Percentiles rank a stretch among this genome's conserved stretches.
These are phyloP conservation scores for Channallabes apus DNA, from an alignment of 2,797 vertebrate genomes.

Conservation along the genomic window DNA sequence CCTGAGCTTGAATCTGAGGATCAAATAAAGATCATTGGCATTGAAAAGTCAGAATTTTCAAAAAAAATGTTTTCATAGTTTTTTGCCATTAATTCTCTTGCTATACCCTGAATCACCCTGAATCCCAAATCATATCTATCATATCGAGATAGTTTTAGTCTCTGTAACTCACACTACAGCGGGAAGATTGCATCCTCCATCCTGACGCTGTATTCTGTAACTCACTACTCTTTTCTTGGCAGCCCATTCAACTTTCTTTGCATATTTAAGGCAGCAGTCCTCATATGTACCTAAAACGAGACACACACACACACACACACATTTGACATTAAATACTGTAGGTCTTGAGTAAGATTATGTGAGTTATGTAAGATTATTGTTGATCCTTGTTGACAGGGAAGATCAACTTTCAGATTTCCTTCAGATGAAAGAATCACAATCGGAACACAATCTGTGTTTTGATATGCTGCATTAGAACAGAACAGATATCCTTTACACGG, in stretches of 20 bases:
- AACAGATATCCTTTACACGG: neutral
- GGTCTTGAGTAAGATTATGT: neutral
- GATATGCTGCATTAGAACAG: neutral
- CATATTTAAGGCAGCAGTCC: constrained; percentile 75
- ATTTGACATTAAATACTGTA: neutral
- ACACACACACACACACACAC: constrained; percentile 24
- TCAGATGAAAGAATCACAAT: neutral
- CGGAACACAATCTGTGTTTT: neutral
- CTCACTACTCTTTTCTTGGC: constrained; percentile 29
- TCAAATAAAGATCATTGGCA: neutral
- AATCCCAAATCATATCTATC: neutral
- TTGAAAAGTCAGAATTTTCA: neutral
- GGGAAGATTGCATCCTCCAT: constrained; percentile 75
- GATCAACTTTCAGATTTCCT: neutral
- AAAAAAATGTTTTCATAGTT: neutral
- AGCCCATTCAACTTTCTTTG: accelerated
- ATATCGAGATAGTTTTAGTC: neutral
- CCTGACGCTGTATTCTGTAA: constrained; percentile 66
- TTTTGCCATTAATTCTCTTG: neutral
- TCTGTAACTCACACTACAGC: constrained; percentile 69
- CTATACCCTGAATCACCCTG: neutral
- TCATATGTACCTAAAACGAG: constrained; percentile 66
- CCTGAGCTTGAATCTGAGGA: constrained; percentile 66
- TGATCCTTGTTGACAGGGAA: neutral
- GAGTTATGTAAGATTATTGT: neutral